Percentiles rank a stretch among this genome's conserved stretches.
These are phyloP conservation scores for Chalcosyrphus nemorum DNA, from an alignment of 2,888 invertebrate species.

Conservation along the genomic window DNA sequence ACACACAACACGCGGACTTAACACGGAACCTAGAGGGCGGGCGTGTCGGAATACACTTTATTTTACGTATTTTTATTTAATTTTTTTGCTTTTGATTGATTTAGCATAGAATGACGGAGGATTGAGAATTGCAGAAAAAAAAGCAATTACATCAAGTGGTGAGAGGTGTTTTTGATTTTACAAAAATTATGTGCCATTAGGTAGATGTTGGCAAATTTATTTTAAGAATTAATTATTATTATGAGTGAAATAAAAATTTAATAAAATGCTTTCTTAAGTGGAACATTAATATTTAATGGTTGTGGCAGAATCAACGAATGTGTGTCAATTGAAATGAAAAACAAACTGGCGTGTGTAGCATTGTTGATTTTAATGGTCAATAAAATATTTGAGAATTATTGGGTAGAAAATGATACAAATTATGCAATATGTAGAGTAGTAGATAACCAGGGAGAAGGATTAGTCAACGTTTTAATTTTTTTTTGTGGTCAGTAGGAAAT, in stretches of 20 bases:
- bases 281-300: slow-evolving; percentile 21
- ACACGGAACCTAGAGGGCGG: background rate
- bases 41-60: background rate
- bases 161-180: slow-evolving; percentile 24
- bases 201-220: slow-evolving; percentile 20
- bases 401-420: slow-evolving; percentile 2
- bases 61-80: background rate
- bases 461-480: background rate
- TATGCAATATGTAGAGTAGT: slow-evolving; percentile 1
- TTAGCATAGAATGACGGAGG: slow-evolving; percentile 21
- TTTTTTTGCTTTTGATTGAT: slow-evolving; percentile 45
- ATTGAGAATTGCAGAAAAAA: slow-evolving; percentile 2
- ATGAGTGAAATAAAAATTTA: slow-evolving; percentile 26
- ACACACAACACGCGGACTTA: slow-evolving; percentile 31
- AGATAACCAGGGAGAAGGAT: background rate
- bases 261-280: slow-evolving; percentile 7
- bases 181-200: slow-evolving; percentile 36
- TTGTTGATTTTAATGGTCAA: slow-evolving; percentile 17
- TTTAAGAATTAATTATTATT: slow-evolving; percentile 18
- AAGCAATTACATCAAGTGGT: slow-evolving; percentile 20
- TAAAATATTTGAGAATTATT: background rate
- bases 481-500: background rate
- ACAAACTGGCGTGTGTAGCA: too few species aligned
- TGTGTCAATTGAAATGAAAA: slow-evolving; percentile 36
- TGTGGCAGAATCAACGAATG: slow-evolving; percentile 1